Conservation (phyloP, 2,888 invertebrate genomes). For the Drosophila tripunctata region DNA sequence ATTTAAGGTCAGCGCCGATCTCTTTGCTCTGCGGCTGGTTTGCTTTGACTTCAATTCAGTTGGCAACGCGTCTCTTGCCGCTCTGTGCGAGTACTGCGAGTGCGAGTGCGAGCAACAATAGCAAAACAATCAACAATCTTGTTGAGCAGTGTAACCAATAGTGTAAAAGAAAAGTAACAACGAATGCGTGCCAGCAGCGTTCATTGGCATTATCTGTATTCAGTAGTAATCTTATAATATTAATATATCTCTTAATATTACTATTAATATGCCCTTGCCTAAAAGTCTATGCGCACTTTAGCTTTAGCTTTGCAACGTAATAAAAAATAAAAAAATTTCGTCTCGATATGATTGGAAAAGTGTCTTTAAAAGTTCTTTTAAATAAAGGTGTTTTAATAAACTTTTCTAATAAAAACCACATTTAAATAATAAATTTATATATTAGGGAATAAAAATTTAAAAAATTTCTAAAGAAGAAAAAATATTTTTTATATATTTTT, state of each 20-base stretch:
- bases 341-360: too few species aligned
- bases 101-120: conserved; percentile 30
- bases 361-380: neutral
- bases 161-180: conserved; percentile 19
- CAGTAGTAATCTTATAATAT: too few species aligned
- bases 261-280: conserved; percentile 29
- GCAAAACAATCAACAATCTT: too few species aligned
- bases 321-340: neutral
- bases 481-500: too few species aligned
- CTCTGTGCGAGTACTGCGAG: neutral
- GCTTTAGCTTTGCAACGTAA: conserved; percentile 2
- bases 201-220: conserved; percentile 70
- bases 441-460: too few species aligned
- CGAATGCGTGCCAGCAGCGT: conserved; percentile 59
- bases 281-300: conserved; percentile 2
- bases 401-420: too few species aligned
- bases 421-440: too few species aligned
- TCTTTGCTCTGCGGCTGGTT: conserved; percentile 63
- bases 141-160: conserved; percentile 38
- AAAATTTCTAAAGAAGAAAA: too few species aligned
- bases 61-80: conserved; percentile 16
- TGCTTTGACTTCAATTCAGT: conserved; percentile 74
- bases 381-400: neutral
- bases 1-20: conserved; percentile 73
- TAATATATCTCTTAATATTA: too few species aligned